Conservation (phyloP, 2,888 invertebrate species). For the Drosophila suboccidentalis region DNA sequence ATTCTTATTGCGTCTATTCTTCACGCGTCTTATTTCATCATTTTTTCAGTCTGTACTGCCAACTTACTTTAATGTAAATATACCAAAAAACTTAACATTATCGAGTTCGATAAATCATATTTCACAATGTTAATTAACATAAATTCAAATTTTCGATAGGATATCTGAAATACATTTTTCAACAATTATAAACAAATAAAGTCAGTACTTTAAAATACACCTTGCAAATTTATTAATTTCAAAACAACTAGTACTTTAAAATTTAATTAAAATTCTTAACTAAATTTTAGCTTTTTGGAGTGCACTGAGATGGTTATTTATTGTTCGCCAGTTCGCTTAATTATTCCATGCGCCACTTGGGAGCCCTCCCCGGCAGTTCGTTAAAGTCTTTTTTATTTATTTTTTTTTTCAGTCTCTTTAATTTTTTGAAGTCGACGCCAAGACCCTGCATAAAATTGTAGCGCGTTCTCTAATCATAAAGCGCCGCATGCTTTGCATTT, state of each 20-base stretch:
- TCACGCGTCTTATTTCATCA: too few species aligned
- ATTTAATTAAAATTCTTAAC: not conserved
- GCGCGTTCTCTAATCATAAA: constrained; percentile 69
- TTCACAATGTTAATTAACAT: too few species aligned
- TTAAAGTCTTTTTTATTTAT: constrained; percentile 35
- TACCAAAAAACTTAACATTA: too few species aligned
- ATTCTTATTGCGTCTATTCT: too few species aligned
- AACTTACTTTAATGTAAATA: too few species aligned
- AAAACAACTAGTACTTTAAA: not conserved
- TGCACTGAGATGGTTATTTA: constrained; percentile 47
- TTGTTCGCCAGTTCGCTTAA: constrained; percentile 38
- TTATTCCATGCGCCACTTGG: constrained; percentile 59
- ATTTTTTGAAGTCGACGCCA: constrained; percentile 40
- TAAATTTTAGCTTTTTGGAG: constrained; percentile 15
- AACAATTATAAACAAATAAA: too few species aligned
- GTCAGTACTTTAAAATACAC: too few species aligned
- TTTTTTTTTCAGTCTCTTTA: constrained; percentile 24
- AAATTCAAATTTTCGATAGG: too few species aligned
- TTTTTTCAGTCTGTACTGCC: too few species aligned
- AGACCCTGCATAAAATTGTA: constrained; percentile 68
- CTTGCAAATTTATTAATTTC: not conserved
- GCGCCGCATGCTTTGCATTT: constrained; percentile 61
- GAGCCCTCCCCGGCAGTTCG: constrained; percentile 34
- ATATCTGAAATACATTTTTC: too few species aligned
- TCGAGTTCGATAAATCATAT: too few species aligned